phyloP scores from a whole-genome alignment of 1,140 invertebrate species.

The Drosophila sp. region DNA sequence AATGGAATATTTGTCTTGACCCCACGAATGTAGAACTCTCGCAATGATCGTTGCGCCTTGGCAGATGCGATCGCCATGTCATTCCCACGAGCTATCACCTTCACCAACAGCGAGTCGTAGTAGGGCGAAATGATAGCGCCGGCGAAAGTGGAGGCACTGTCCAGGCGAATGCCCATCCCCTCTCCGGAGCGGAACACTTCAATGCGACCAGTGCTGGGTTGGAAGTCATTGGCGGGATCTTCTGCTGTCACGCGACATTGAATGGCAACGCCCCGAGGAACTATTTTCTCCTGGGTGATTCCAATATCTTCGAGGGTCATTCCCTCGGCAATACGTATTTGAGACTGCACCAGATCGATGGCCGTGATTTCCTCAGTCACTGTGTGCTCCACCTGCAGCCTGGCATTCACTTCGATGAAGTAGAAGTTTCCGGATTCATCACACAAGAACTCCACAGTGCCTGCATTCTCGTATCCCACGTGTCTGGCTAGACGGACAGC shows the following conservation, averaged over 20 bases:
- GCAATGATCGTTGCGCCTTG: conserved; percentile 98
- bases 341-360: conserved; percentile 98
- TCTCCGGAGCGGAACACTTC: conserved; percentile 98
- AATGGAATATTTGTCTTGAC: conserved; percentile 99
- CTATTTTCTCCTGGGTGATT: conserved; percentile 95
- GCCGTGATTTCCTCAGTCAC: conserved; percentile 99
- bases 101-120: conserved; percentile 99
- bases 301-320: conserved; percentile 96
- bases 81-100: conserved; percentile 97
- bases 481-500: conserved; percentile 95
- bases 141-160: conserved; percentile 97
- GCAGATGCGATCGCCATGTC: conserved; percentile 95
- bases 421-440: conserved; percentile 97
- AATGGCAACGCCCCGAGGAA: conserved; percentile 94
- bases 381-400: conserved; percentile 99
- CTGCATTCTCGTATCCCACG: conserved; percentile 98
- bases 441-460: conserved; percentile 99
- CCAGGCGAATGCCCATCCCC: conserved; percentile 99
- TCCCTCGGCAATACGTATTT: conserved; percentile 98
- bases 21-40: conserved; percentile 98
- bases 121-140: conserved; percentile 99
- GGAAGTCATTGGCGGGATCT: conserved; percentile 98
- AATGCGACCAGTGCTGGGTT: conserved; percentile 98
- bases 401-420: conserved; percentile 99
- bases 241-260: conserved; percentile 99